Base-by-base conservation (phyloP, 2,113 vertebrate species). In the Lipotes vexillifer region DNA sequence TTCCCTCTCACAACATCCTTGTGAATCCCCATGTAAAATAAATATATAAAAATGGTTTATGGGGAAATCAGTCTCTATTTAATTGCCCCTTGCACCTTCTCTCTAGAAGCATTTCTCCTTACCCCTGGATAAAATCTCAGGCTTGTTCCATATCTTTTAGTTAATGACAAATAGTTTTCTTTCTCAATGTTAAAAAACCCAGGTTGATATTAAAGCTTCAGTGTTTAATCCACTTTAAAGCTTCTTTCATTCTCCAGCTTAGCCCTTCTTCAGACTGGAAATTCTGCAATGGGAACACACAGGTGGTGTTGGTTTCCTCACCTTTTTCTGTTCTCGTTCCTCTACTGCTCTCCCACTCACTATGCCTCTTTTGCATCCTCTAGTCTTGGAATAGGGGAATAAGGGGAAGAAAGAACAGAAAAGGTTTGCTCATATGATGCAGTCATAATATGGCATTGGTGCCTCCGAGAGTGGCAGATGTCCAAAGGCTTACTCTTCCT, bases 41-140 rank as follows among this genome's bases (percentile, higher is more conserved):
- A 95, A 80, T 46, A 41, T 25, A 44, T 90, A 23, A 49, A 66
- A 88, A 65, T 57, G 21, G 36, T 55, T 88, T 55, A 71, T 46
- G 2, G 14, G 18, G 84, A 88, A 91, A 87, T 29, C 12, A 75
- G 44, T 72, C 41, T 52, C 57, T 66, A 59, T 61, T 91, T 91
- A 82, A 61, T 65, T 82, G 23, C 11, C 13, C 25, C 17, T 94
- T 92, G 29, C 36, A 63, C 17, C 27, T 80, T 87, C 36, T 61
- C 21, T 68, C 63, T 72, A 68, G 75, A 86, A 92, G 59, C 12
- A 85, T 81, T 85, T 91, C 15, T 94, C 55, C n/a, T 82, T 31
- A 78, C 83, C 80, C n/a, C 38, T 89, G 20, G 44, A 92, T 93
- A 63, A 97, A 81, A 91, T 89, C 18, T 82, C 52, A 82, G 59